Evolutionary conservation across 2,888 invertebrate genomes (phyloP).

Genomic region (Cenopis cana): DNA sequence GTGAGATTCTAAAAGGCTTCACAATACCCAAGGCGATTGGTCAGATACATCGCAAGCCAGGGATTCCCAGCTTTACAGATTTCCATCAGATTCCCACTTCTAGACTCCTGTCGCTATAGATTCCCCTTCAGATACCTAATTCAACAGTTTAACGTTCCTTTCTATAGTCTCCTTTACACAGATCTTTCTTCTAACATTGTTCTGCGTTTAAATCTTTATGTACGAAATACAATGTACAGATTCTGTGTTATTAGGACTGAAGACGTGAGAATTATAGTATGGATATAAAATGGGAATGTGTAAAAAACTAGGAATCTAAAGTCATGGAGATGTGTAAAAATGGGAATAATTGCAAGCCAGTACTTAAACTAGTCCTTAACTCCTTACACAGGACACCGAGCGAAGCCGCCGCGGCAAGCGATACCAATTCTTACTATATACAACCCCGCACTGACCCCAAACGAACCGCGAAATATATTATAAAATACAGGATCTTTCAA

Average conservation of each 20-base stretch:
- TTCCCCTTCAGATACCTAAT: neutral
- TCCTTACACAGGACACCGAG: constrained; percentile 49
- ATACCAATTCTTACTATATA: constrained; percentile 78
- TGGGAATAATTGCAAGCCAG: constrained; percentile 56
- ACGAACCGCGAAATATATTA: constrained; percentile 75
- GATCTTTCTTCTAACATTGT: neutral
- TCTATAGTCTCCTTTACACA: neutral
- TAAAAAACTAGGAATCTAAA: neutral
- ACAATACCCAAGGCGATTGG: constrained; percentile 85
- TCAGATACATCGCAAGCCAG: constrained; percentile 70
- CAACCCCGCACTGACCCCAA: constrained; percentile 71
- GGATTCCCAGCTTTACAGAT: constrained; percentile 76
- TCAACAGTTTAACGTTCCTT: neutral
- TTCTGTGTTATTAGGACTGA: neutral
- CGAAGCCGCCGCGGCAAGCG: constrained; percentile 72
- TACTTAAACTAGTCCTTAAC: constrained; percentile 63
- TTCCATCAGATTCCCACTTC: constrained; percentile 53
- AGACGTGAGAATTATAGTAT: neutral
- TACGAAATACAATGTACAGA: neutral
- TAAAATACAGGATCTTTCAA: constrained; percentile 65
- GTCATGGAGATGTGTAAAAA: neutral
- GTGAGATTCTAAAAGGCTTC: constrained; percentile 81
- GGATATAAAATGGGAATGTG: neutral
- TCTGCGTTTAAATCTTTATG: neutral
- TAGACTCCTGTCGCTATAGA: neutral